phyloP scores from a whole-genome alignment of 2,113 vertebrate genomes.

The Globicephala melas region DNA sequence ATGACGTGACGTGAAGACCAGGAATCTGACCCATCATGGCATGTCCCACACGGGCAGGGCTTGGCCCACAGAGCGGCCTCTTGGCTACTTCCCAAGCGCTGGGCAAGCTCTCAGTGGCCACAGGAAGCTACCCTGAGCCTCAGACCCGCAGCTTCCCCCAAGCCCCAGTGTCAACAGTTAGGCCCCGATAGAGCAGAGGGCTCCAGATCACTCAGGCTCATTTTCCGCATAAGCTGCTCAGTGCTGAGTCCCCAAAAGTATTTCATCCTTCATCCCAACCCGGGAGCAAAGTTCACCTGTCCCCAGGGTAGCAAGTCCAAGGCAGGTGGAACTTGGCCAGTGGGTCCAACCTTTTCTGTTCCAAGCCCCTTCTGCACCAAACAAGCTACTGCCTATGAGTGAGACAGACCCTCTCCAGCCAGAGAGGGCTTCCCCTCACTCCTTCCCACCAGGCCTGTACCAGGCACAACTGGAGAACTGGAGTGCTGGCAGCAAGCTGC shows the following conservation, averaged over 20 bases:
- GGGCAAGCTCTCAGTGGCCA: neutral
- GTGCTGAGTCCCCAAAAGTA: neutral
- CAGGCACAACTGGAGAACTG: neutral
- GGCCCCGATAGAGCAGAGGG: neutral
- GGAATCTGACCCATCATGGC: neutral
- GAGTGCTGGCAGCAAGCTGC: neutral
- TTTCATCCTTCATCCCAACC: neutral
- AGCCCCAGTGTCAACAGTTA: neutral
- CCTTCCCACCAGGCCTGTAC: neutral
- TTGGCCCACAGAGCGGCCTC: neutral
- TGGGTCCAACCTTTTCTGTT: neutral
- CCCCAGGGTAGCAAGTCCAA: neutral
- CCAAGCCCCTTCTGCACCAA: neutral
- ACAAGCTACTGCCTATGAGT: neutral
- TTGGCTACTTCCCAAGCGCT: neutral
- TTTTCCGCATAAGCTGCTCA: neutral
- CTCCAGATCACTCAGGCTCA: neutral
- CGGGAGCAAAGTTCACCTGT: neutral
- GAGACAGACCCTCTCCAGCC: neutral
- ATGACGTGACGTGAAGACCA: neutral
- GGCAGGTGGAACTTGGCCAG: neutral
- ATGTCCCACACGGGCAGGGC: neutral
- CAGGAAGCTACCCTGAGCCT: neutral
- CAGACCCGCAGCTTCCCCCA: neutral
- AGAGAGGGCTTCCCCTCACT: neutral